Evolutionary conservation across 2,888 invertebrate genomes (phyloP).

Genomic region (Laothoe populi): DNA sequence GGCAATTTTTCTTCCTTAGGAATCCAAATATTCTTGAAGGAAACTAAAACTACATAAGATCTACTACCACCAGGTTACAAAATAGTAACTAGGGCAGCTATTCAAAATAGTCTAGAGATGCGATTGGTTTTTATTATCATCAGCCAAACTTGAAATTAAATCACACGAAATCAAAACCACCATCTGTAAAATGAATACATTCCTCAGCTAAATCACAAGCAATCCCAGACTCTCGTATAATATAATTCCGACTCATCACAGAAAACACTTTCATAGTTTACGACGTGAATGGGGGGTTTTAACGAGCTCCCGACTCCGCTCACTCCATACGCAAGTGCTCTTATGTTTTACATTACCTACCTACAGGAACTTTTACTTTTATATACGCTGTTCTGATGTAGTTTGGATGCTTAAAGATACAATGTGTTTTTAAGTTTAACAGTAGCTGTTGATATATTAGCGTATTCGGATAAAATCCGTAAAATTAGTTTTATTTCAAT

Average conservation of each 20-base stretch:
- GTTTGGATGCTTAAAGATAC: neutral
- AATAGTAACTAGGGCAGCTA: no score
- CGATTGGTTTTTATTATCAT: neutral
- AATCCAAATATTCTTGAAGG: no score
- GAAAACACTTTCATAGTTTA: neutral
- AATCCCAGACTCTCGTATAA: neutral
- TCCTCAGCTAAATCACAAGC: neutral
- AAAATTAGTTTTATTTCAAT: no score
- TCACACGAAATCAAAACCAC: neutral
- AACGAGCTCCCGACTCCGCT: neutral
- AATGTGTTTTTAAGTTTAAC: no score
- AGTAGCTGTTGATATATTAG: no score
- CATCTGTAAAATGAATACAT: neutral
- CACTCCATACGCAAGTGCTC: neutral
- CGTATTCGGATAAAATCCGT: no score
- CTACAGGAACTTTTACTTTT: neutral
- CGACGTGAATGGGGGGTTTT: slow-evolving; percentile 14
- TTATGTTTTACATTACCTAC: slow-evolving; percentile 5
- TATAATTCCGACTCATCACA: neutral
- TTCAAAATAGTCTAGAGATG: no score
- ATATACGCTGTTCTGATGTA: neutral
- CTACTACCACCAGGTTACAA: no score
- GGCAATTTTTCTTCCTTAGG: no score
- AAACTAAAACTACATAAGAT: no score
- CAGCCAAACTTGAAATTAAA: neutral